A percentile compares a stretch with the other conserved stretches of the same genome.
These are phyloP conservation scores for Globia sparganii DNA, from an alignment of 2,888 invertebrate species.

Conservation along the genomic window DNA sequence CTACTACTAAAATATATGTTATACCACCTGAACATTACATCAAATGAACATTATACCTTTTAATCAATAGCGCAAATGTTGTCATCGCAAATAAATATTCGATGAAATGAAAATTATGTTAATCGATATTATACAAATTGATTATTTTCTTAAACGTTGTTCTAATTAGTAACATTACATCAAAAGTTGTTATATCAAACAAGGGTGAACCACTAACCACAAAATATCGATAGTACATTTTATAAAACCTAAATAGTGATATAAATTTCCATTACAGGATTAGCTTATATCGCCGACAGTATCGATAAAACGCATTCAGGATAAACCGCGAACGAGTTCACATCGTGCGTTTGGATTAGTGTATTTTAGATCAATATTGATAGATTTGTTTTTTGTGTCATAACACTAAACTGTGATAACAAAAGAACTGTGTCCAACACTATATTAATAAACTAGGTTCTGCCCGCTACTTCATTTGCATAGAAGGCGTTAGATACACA, in stretches of 20 bases:
- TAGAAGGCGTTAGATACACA: no score
- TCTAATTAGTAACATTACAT: no score
- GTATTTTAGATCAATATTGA: slow-evolving; percentile 23
- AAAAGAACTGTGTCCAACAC: not conserved
- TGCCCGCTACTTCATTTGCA: not conserved
- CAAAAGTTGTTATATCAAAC: no score
- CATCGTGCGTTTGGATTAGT: slow-evolving; percentile 18
- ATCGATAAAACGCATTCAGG: slow-evolving; percentile 40
- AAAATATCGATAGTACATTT: slow-evolving; percentile 27
- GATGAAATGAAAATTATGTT: no score
- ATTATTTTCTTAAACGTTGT: no score
- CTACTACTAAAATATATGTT: no score
- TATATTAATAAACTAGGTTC: not conserved
- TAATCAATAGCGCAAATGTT: no score
- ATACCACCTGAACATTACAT: no score
- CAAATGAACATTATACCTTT: no score
- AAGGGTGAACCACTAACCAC: no score
- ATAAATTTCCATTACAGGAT: slow-evolving; percentile 33
- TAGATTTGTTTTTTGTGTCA: not conserved
- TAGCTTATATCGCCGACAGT: slow-evolving; percentile 20
- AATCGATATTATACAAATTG: no score
- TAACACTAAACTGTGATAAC: not conserved
- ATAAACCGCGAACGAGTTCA: slow-evolving; percentile 17
- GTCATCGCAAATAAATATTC: no score
- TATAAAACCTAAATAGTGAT: slow-evolving; percentile 9